Percentiles rank a stretch among this genome's conserved stretches.
Evolutionary conservation across 1,140 invertebrate genomes (phyloP).

Genomic region (Ganaspis sp.): DNA sequence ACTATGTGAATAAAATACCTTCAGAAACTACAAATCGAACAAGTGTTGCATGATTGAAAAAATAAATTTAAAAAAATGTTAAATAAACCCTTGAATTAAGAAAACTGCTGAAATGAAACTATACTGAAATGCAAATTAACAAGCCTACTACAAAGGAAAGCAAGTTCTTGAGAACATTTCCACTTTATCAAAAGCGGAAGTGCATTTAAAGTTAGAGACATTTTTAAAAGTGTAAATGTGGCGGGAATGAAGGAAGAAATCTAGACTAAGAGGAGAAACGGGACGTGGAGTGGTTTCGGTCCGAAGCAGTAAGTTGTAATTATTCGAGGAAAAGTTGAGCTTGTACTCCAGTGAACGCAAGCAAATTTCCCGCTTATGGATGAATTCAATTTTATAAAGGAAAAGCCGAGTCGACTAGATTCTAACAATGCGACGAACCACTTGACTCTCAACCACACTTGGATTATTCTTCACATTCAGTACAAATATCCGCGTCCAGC

Average conservation of each 20-base stretch:
- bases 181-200: constrained; percentile 5
- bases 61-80: no score
- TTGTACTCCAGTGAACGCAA: background rate
- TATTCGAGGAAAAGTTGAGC: constrained; percentile 4
- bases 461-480: background rate
- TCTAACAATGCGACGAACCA: constrained; percentile 12
- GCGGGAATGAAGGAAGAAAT: background rate
- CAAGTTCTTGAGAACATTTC: constrained; percentile 5
- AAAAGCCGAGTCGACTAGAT: background rate
- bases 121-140: background rate
- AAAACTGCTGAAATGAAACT: background rate
- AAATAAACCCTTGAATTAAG: background rate
- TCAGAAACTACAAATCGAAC: no score
- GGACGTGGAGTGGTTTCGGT: background rate
- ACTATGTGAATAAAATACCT: no score
- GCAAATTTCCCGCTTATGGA: constrained; percentile 7
- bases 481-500: background rate
- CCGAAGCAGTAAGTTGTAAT: constrained; percentile 5
- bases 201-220: constrained; percentile 6
- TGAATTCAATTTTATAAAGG: background rate
- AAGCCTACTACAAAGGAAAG: background rate
- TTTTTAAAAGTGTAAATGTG: constrained; percentile 14
- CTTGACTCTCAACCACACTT: constrained; percentile 3
- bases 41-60: no score
- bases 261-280: background rate